Percentiles rank a stretch among this genome's conserved stretches.
phyloP scores from a whole-genome alignment of 2,797 vertebrate genomes.

The Melopsittacus undulatus region DNA sequence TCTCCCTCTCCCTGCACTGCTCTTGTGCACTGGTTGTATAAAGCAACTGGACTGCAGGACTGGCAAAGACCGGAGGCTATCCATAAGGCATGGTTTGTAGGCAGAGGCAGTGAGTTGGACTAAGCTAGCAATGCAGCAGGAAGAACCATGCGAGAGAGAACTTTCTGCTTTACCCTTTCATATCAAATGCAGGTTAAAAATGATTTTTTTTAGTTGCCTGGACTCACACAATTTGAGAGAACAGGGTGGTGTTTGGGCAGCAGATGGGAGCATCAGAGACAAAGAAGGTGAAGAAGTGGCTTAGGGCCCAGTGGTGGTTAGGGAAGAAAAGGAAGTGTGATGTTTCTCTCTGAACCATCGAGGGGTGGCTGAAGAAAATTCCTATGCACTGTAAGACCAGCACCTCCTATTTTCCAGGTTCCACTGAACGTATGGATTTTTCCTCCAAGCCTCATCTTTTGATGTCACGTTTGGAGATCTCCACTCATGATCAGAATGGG shows the following conservation, averaged over 20 bases:
- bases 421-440: background rate
- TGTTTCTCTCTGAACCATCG: background rate
- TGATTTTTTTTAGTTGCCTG: background rate
- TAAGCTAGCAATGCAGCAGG: background rate
- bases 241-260: background rate
- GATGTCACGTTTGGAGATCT: background rate
- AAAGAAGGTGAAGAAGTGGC: background rate
- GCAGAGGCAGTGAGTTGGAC: background rate
- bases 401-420: background rate
- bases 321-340: background rate
- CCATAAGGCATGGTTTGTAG: background rate
- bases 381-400: background rate
- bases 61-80: background rate
- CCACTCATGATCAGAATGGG: background rate
- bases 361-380: background rate
- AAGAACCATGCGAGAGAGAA: background rate
- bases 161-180: background rate
- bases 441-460: background rate
- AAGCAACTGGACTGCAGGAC: background rate
- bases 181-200: background rate
- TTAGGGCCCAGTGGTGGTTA: background rate
- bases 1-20: background rate
- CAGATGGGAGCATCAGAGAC: background rate
- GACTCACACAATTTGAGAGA: background rate
- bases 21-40: background rate